phyloP scores from a whole-genome alignment of 2,113 vertebrate genomes.

The Rhinolophus ferrumequinum region DNA sequence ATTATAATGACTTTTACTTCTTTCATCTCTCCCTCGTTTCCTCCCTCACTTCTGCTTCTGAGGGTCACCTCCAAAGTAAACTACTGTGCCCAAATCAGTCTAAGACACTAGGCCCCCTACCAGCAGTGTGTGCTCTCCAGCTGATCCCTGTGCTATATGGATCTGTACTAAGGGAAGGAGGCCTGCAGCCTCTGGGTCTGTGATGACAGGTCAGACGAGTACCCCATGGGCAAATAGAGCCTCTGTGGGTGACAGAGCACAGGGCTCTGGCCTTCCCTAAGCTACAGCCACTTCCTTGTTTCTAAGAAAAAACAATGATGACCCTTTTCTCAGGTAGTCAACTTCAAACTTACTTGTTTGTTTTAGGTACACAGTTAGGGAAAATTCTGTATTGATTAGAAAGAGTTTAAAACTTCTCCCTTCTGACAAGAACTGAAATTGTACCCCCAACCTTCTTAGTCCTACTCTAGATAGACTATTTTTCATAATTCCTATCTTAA shows the following conservation, averaged over 20 bases:
- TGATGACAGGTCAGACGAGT: background rate
- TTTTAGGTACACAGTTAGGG: background rate
- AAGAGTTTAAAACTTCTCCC: background rate
- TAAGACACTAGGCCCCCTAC: background rate
- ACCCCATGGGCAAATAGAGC: background rate
- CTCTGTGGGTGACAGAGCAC: background rate
- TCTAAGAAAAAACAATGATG: background rate
- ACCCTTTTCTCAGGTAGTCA: background rate
- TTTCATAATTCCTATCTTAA: slow-evolving; percentile 26
- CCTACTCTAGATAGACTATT: background rate
- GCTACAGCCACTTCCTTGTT: background rate
- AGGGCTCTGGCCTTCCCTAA: background rate
- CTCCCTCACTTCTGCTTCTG: background rate
- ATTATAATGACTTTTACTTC: background rate
- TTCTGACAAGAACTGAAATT: background rate
- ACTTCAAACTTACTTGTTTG: background rate
- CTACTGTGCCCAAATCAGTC: background rate
- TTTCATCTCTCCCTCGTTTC: background rate
- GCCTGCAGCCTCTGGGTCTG: background rate
- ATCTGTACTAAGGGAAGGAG: background rate
- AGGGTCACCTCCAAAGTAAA: background rate
- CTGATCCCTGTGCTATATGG: background rate
- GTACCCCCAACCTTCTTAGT: background rate
- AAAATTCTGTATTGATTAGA: slow-evolving; percentile 23
- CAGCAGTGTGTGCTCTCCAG: background rate